A percentile compares a stretch with the other conserved stretches of the same genome.
phyloP scores from a whole-genome alignment of 37 sponge, comb jelly and placozoan genomes.

The Geodia barretti region DNA sequence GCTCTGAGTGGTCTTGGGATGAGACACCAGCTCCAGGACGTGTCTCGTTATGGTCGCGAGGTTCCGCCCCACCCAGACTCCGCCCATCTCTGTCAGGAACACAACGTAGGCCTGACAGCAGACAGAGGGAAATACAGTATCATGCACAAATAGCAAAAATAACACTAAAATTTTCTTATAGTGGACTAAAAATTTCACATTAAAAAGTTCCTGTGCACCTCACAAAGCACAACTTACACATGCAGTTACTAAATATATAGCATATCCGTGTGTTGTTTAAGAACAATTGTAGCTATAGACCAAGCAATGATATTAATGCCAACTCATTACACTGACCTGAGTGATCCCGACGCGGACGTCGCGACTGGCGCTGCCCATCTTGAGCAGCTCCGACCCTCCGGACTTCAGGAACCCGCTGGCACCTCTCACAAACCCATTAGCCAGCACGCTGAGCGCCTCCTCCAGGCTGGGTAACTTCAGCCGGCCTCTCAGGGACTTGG shows the following conservation, averaged over 20 bases:
- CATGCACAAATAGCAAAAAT: no score
- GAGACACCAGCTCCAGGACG: slow-evolving; percentile 79
- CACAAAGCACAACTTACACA: no score
- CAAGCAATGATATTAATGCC: not conserved
- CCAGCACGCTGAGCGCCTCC: slow-evolving; percentile 73
- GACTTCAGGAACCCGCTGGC: slow-evolving; percentile 74
- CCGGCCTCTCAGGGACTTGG: slow-evolving; percentile 53
- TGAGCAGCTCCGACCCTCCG: slow-evolving; percentile 81
- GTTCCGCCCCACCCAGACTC: slow-evolving; percentile 86
- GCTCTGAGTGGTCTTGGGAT: slow-evolving; percentile 75
- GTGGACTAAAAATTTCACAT: no score
- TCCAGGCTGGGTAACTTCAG: slow-evolving; percentile 67
- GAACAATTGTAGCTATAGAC: not conserved
- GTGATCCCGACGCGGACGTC: slow-evolving; percentile 91
- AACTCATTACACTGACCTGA: slow-evolving; percentile 59
- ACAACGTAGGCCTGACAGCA: slow-evolving; percentile 79
- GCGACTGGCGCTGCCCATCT: slow-evolving; percentile 61
- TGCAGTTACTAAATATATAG: no score
- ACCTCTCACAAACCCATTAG: slow-evolving; percentile 82
- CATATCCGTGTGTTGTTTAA: no score
- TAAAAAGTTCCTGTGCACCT: no score
- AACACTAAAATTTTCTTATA: no score
- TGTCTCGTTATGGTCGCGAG: slow-evolving; percentile 68
- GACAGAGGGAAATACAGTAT: no score
- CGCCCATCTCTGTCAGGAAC: slow-evolving; percentile 91